Conservation (phyloP, 2,797 vertebrate genomes). For the Alcedo atthis region DNA sequence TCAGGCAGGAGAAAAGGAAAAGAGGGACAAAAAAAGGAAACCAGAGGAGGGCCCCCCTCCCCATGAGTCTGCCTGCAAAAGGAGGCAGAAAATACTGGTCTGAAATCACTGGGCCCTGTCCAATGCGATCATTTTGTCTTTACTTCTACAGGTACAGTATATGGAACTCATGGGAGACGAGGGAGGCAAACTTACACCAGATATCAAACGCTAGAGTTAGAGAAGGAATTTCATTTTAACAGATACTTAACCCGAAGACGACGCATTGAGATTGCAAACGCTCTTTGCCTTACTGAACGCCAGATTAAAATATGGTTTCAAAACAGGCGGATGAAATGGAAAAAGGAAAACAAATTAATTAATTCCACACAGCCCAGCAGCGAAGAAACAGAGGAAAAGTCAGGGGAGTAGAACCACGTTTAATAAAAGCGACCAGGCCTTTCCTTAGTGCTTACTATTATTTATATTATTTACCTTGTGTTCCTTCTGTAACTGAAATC, state of each 20-base stretch:
- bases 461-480: conserved; percentile 59
- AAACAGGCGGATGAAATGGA: conserved; percentile 88
- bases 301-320: conserved; percentile 90
- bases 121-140: conserved; percentile 66
- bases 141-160: conserved; percentile 82
- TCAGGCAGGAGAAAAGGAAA: background rate
- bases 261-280: conserved; percentile 86
- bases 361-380: conserved; percentile 82
- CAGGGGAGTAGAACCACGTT: conserved; percentile 78
- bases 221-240: conserved; percentile 87
- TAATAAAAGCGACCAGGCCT: conserved; percentile 68
- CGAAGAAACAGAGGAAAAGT: conserved; percentile 82
- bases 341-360: conserved; percentile 87
- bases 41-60: background rate
- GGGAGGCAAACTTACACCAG: conserved; percentile 86
- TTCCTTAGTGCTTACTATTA: conserved; percentile 52
- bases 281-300: conserved; percentile 85
- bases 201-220: conserved; percentile 86
- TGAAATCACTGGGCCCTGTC: conserved; percentile 62
- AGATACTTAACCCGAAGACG: conserved; percentile 86
- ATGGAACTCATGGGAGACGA: conserved; percentile 83
- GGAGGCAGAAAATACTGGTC: conserved; percentile 4
- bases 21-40: background rate
- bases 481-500: conserved; percentile 51
- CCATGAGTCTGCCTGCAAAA: conserved; percentile 2